These are phyloP conservation scores for Paedocypris micromegethes DNA, from an alignment of 2,797 vertebrate genomes.

Conservation along the genomic window DNA sequence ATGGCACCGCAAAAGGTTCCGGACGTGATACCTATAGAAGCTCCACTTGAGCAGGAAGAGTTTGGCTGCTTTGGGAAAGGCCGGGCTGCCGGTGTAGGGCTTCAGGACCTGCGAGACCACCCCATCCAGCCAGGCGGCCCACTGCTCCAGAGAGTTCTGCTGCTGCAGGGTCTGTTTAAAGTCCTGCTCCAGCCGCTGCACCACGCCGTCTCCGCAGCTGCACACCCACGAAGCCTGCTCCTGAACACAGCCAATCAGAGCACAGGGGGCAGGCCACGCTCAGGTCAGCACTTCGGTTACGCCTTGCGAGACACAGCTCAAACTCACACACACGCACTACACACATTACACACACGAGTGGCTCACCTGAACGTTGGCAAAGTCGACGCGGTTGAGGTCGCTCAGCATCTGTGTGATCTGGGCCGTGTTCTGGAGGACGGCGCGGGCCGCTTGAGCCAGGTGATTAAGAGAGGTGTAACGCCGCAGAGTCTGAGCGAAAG, in stretches of 20 bases:
- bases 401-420: constrained; percentile 95
- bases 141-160: constrained; percentile 91
- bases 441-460: constrained; percentile 85
- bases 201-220: constrained; percentile 80
- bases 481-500: constrained; percentile 87
- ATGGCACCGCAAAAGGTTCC: too few relatives aligned
- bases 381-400: constrained; percentile 90
- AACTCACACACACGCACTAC: constrained; percentile 3
- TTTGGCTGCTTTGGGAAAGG: constrained; percentile 84
- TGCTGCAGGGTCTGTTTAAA: constrained; percentile 90
- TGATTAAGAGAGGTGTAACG: constrained; percentile 92
- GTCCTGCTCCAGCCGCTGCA: constrained; percentile 86
- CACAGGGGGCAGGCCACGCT: too few relatives aligned
- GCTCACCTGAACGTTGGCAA: constrained; percentile 88
- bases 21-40: constrained; percentile 79
- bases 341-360: neutral
- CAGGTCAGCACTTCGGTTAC: too few relatives aligned
- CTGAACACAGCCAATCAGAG: constrained; percentile 52
- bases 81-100: constrained; percentile 77
- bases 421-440: constrained; percentile 87
- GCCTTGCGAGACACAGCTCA: too few relatives aligned
- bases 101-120: constrained; percentile 84
- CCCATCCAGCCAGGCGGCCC: constrained; percentile 83
- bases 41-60: constrained; percentile 93
- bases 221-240: constrained; percentile 92